Conservation (phyloP, 2,113 vertebrate species). For the Dryoscopus gambensis region DNA sequence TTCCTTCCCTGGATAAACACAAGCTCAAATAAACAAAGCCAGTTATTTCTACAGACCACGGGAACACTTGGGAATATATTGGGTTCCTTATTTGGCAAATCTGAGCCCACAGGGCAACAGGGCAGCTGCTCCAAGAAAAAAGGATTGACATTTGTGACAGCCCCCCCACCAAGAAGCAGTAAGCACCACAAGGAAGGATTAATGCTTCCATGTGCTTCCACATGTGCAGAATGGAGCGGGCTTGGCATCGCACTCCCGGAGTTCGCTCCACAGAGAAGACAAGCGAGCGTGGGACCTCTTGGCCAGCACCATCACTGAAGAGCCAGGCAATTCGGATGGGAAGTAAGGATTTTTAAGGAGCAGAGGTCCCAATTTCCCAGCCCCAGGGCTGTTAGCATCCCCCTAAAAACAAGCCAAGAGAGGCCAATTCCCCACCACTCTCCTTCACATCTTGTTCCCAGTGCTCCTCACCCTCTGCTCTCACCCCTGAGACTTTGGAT, state of each 20-base stretch:
- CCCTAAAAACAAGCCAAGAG: background rate
- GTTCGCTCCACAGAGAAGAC: background rate
- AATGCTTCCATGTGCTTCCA: background rate
- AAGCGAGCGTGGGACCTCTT: rapidly evolving
- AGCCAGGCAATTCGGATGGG: background rate
- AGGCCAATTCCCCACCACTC: background rate
- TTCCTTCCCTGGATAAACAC: background rate
- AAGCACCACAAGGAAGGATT: background rate
- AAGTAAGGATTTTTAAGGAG: background rate
- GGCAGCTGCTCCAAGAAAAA: background rate
- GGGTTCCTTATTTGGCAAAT: background rate
- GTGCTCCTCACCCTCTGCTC: background rate
- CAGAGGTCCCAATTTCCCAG: background rate
- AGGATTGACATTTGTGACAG: rapidly evolving
- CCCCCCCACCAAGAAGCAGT: background rate
- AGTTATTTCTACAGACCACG: background rate
- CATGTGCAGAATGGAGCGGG: rapidly evolving
- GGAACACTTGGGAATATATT: background rate
- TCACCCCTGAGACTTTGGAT: background rate
- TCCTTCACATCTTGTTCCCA: background rate
- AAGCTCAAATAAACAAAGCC: background rate
- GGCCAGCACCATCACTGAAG: background rate
- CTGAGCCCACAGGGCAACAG: background rate
- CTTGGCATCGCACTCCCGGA: rapidly evolving
- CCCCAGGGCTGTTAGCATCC: background rate